These are phyloP conservation scores for Pyrocephalus nanus DNA, from an alignment of 2,797 vertebrate genomes.

Conservation along the genomic window DNA sequence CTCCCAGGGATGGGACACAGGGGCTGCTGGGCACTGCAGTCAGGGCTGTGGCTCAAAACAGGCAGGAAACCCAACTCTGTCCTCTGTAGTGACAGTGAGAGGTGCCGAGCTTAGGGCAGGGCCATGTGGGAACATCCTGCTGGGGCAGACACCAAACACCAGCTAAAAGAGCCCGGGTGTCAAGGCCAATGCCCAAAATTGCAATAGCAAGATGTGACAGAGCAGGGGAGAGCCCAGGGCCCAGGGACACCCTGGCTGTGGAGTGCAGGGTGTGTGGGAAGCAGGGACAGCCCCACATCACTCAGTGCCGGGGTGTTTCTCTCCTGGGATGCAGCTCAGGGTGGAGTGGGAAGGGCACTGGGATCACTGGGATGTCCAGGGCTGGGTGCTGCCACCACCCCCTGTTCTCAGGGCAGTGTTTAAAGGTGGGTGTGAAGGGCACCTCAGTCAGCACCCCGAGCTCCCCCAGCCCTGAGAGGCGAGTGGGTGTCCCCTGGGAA, in stretches of 20 bases:
- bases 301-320: not conserved
- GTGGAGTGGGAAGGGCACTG: not conserved
- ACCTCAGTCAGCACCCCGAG: not conserved
- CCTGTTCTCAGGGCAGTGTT: not conserved
- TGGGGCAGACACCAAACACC: not conserved
- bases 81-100: not conserved
- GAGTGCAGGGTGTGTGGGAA: not conserved
- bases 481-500: not conserved
- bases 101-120: not conserved
- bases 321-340: not conserved
- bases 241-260: not conserved
- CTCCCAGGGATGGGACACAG: not conserved
- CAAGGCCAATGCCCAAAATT: not conserved
- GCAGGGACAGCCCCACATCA: not conserved
- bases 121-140: not conserved
- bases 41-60: not conserved
- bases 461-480: too few relatives aligned
- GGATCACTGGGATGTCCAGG: not conserved
- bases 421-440: not conserved
- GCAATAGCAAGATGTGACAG: not conserved
- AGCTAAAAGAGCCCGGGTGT: not conserved
- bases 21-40: not conserved
- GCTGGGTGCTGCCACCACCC: too few relatives aligned
- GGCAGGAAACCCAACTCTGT: not conserved
- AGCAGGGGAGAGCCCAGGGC: not conserved